phyloP scores from a whole-genome alignment of 2,797 vertebrate species.

The Sandelia bainsii region DNA sequence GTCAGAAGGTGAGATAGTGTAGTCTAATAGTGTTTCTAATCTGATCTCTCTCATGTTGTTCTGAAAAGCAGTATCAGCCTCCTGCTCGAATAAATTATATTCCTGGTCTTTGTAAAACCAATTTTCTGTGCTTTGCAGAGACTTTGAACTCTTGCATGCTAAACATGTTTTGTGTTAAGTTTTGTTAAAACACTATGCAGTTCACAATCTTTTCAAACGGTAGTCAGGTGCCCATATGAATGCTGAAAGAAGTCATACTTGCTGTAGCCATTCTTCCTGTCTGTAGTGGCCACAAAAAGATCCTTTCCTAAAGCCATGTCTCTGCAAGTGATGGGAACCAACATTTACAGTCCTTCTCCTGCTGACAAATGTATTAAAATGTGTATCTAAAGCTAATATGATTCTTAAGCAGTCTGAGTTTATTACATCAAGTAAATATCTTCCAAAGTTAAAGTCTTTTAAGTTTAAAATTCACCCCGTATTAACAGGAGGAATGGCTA shows the following conservation, averaged over 20 bases:
- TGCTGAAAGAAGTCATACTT: background rate
- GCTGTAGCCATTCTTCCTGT: background rate
- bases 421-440: too few species aligned
- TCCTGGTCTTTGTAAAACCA: background rate
- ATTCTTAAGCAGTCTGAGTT: too few species aligned
- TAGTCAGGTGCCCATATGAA: background rate
- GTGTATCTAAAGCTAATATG: too few species aligned
- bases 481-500: too few species aligned
- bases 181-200: background rate
- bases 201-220: too few species aligned
- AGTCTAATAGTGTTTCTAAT: too few species aligned
- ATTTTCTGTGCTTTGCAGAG: background rate
- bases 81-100: background rate
- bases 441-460: too few species aligned
- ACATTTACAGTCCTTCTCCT: too few species aligned
- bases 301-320: background rate
- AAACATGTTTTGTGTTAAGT: background rate
- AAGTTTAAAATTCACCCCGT: too few species aligned
- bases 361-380: too few species aligned
- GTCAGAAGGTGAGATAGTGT: conserved; percentile 16
- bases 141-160: background rate
- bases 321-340: too few species aligned
- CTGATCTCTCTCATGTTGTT: background rate
- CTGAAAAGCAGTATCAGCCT: background rate
- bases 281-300: too few species aligned